These are phyloP conservation scores for Zosterops lateralis DNA, from an alignment of 2,113 vertebrate genomes.

Conservation along the genomic window DNA sequence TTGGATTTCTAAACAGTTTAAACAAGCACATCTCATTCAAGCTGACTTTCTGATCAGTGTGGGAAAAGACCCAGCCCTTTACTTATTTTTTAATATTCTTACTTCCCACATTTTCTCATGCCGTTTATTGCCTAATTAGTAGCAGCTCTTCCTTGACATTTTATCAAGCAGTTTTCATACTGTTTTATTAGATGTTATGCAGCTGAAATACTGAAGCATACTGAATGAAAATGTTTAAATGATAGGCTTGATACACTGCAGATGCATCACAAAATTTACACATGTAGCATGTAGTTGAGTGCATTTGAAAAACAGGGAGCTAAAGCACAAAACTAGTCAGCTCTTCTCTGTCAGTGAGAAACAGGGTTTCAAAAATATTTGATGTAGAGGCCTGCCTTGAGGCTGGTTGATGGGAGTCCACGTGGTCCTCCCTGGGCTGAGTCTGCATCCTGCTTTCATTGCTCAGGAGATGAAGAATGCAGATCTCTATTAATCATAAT, in stretches of 20 bases:
- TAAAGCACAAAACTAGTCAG: not conserved
- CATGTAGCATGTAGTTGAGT: not conserved
- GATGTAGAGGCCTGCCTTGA: not conserved
- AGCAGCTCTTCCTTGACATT: not conserved
- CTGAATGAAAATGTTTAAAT: not conserved
- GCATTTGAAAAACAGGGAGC: not conserved
- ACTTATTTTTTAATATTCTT: not conserved
- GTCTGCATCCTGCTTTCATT: not conserved
- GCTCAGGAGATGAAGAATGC: not conserved
- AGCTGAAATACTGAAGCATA: not conserved
- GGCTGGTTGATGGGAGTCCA: not conserved
- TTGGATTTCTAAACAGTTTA: not conserved
- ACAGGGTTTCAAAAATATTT: not conserved
- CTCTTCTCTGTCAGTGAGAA: not conserved
- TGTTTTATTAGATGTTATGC: not conserved
- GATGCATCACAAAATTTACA: not conserved
- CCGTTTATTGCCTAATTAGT: not conserved
- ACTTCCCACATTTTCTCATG: not conserved
- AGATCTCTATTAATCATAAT: conserved; percentile 48
- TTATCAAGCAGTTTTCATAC: not conserved
- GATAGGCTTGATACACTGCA: not conserved
- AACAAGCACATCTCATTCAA: not conserved
- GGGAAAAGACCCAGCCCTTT: not conserved
- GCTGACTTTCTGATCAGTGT: not conserved
- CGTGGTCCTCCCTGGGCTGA: not conserved